Evolutionary conservation across 2,113 vertebrate species (phyloP).

Genomic region (Oncorhynchus tshawytscha): DNA sequence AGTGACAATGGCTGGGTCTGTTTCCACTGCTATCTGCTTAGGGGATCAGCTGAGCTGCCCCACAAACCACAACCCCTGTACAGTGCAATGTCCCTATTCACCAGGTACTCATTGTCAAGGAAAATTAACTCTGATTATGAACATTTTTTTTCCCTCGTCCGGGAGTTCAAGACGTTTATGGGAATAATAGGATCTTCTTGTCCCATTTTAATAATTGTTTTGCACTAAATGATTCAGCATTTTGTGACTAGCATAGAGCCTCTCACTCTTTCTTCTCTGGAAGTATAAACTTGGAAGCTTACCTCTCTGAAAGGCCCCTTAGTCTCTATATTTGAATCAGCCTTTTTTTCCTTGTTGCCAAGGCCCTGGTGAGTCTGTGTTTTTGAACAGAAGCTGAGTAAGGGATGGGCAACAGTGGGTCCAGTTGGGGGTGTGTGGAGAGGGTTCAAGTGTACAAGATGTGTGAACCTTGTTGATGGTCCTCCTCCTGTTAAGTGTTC

Average conservation of each 20-base stretch:
- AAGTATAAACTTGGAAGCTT: too few species aligned
- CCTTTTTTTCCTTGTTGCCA: not conserved
- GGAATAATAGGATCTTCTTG: too few species aligned
- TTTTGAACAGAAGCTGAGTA: slow-evolving; percentile 6
- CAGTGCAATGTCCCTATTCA: slow-evolving; percentile 9
- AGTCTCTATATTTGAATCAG: not conserved
- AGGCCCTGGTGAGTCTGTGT: slow-evolving; percentile 3
- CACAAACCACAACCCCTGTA: not conserved
- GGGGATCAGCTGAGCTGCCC: slow-evolving; percentile 32
- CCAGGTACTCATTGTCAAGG: too few species aligned
- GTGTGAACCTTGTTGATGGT: slow-evolving; percentile 28
- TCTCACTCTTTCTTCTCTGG: too few species aligned
- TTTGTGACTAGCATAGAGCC: too few species aligned
- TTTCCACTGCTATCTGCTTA: slow-evolving; percentile 45
- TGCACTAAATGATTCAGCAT: too few species aligned
- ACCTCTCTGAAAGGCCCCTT: too few species aligned
- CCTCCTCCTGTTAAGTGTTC: slow-evolving; percentile 8
- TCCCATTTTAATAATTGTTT: too few species aligned
- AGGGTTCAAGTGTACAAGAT: slow-evolving; percentile 17
- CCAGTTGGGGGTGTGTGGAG: slow-evolving; percentile 38
- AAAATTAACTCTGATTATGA: too few species aligned
- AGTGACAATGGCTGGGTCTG: slow-evolving; percentile 58
- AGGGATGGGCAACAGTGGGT: slow-evolving; percentile 32
- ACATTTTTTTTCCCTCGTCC: too few species aligned
- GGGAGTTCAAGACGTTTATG: too few species aligned